Base-by-base conservation (phyloP, 2,888 invertebrate genomes). In the Pegoplata infirma region DNA sequence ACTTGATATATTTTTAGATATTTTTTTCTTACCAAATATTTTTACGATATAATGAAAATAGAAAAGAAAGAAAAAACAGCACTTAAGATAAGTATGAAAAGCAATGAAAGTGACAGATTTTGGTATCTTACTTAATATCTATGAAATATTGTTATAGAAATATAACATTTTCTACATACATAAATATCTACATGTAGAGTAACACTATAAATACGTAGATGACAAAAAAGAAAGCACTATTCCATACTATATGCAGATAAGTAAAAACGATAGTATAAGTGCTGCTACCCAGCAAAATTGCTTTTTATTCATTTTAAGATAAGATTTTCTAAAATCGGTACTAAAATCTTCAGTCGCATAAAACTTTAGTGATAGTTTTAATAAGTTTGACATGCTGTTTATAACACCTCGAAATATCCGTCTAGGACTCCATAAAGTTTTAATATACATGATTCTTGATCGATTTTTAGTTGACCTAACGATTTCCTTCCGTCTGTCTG, bases 101-200 rank as follows among this genome's bases (percentile, higher is more conserved):
- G 72, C 67, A 76, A 80, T 76, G 73, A 73, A 76, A 80, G 80
- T 80, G 80, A 80, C 80, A 80, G 80, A 80, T 80, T 80, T 74
- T 74, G 36, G 25, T 80, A 80, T 76, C 80, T 76, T 66, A 25
- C 49, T 55, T n/a, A n/a, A n/a, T n/a, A 75, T 75, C 75, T 67
- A 78, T 63, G 51, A 67, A 75, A 72, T 67, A 72, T 75, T 61
- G 75, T 47, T 8, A 14, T 16, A 44, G n/a, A 61, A 56, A 59
- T 74, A 61, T 47, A 61, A 17, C 67, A 63, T 66, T 23, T 53
- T 63, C 8, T 19, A 67, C 19, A 59, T 16, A 46, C 36, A 56
- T 14, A 47, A 16, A n/a, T 25, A 40, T 16, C 23, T 19, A 55
- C 40, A 49, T 25, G 12, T 12, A 47, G 2, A 10, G 23, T 32